These are phyloP conservation scores for Enhydra lutris DNA, from an alignment of 2,113 vertebrate species.

Conservation along the genomic window DNA sequence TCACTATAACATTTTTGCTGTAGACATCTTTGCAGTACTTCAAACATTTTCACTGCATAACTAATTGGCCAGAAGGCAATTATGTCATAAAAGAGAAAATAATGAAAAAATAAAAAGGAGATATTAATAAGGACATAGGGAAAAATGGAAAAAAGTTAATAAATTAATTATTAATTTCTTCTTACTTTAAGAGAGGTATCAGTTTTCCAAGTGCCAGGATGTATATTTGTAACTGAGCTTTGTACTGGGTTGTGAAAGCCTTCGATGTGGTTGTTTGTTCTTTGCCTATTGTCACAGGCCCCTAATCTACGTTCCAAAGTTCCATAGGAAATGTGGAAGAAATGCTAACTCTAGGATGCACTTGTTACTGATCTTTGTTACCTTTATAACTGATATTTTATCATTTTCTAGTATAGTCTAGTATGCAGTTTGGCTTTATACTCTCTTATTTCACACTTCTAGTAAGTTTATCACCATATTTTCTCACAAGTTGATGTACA, in stretches of 20 bases:
- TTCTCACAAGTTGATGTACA: neutral
- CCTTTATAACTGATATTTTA: neutral
- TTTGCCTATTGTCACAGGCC: neutral
- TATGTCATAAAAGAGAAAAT: neutral
- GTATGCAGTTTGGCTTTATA: neutral
- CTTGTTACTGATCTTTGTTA: neutral
- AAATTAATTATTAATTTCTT: neutral
- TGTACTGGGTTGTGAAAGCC: neutral
- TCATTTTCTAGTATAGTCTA: neutral
- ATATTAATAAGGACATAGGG: neutral
- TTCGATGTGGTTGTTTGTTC: neutral
- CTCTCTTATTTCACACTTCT: neutral
- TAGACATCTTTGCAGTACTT: neutral
- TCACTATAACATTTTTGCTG: neutral
- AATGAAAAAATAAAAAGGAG: neutral
- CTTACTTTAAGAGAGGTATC: neutral
- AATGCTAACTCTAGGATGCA: neutral
- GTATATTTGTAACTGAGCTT: neutral
- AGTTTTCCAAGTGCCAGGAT: neutral
- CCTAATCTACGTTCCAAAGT: neutral
- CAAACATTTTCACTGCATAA: neutral
- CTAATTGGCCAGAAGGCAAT: neutral
- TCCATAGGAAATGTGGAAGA: neutral
- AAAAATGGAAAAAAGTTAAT: neutral
- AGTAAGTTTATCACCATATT: neutral